Conservation (phyloP, 2,888 invertebrate genomes). For the Thymelicus sylvestris region DNA sequence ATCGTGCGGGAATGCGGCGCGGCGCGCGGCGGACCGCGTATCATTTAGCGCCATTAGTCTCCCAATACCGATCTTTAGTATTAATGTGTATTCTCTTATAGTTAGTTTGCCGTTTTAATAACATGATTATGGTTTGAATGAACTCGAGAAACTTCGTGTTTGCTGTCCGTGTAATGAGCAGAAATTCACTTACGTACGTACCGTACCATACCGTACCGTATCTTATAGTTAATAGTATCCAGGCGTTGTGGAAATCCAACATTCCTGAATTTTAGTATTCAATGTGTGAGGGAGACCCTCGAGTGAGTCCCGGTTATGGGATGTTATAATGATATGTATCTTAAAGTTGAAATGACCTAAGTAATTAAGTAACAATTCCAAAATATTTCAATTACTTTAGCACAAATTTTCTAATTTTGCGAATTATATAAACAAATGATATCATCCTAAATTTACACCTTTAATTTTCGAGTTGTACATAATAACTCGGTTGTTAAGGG, state of each 20-base stretch:
- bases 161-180: too few species aligned
- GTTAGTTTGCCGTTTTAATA: not conserved
- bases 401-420: not conserved
- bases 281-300: too few species aligned
- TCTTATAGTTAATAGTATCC: too few species aligned
- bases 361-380: too few species aligned
- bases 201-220: too few species aligned
- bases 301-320: too few species aligned
- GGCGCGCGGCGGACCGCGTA: conserved; percentile 2
- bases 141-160: not conserved
- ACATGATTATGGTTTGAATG: not conserved
- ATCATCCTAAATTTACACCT: not conserved
- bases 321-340: too few species aligned
- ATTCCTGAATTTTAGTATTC: too few species aligned
- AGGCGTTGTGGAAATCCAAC: too few species aligned
- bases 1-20: conserved; percentile 12
- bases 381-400: too few species aligned
- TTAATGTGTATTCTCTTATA: conserved; percentile 1
- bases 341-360: too few species aligned
- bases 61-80: conserved; percentile 4
- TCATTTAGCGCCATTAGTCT: conserved; percentile 19
- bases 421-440: not conserved
- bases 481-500: conserved; percentile 4
- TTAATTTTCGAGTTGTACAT: not conserved
- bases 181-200: too few species aligned